Evolutionary conservation across 1,140 invertebrate genomes (phyloP).

Genomic region (Trachelipus rathkii): DNA sequence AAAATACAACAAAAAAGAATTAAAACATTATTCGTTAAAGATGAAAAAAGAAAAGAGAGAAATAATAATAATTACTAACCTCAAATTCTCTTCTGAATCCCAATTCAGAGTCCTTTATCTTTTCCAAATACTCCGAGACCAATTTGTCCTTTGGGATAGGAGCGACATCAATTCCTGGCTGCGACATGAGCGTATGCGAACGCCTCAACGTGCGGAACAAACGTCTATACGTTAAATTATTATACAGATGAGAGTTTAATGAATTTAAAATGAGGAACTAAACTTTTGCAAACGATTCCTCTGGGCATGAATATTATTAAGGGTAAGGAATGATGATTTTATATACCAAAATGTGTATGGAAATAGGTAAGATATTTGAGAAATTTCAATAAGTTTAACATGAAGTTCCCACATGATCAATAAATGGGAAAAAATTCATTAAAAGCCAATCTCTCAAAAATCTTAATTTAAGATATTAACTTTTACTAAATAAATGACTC

Average conservation of each 20-base stretch:
- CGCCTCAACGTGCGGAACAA: conserved; percentile 57
- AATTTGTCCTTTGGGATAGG: conserved; percentile 68
- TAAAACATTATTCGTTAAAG: background rate
- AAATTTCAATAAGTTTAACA: background rate
- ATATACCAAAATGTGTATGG: background rate
- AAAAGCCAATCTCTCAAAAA: too few species aligned
- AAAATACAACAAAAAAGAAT: too few species aligned
- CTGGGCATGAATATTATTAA: background rate
- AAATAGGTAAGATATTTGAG: background rate
- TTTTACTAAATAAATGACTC: too few species aligned
- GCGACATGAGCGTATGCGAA: conserved; percentile 61
- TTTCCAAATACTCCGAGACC: conserved; percentile 67
- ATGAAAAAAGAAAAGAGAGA: background rate
- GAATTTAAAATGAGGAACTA: background rate
- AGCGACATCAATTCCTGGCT: conserved; percentile 72
- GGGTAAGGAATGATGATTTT: background rate
- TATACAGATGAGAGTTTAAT: background rate
- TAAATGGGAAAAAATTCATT: too few species aligned
- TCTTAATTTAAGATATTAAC: too few species aligned
- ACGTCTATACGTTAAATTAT: conserved; percentile 38
- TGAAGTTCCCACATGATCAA: background rate
- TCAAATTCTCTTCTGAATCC: conserved; percentile 83
- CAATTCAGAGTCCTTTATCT: conserved; percentile 79
- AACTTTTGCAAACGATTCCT: background rate
- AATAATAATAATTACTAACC: conserved; percentile 24